A percentile compares a stretch with the other conserved stretches of the same genome.
Evolutionary conservation across 2,888 invertebrate genomes (phyloP).

Genomic region (Theristus sp.): DNA sequence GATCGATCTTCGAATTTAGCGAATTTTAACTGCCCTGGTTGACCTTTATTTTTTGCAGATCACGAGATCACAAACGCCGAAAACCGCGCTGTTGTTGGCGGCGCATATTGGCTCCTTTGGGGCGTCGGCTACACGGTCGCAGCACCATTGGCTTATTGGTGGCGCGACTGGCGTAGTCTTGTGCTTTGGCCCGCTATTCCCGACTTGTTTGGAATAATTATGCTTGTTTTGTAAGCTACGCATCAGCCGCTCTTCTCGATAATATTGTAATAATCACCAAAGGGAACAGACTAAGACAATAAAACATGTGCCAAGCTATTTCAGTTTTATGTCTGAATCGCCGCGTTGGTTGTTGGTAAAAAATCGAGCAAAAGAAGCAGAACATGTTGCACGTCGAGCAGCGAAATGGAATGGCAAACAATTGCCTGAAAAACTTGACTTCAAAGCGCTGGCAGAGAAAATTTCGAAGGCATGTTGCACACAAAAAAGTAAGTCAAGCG

Average conservation of each 20-base stretch:
- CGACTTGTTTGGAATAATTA: too few relatives aligned
- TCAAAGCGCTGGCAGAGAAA: neutral
- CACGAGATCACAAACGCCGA: neutral
- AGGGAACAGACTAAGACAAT: too few relatives aligned
- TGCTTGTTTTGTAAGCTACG: too few relatives aligned
- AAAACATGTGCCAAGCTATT: too few relatives aligned
- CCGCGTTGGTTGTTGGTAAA: neutral
- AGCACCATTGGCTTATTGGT: neutral
- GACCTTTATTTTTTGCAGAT: neutral
- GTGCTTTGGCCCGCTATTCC: neutral
- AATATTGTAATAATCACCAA: too few relatives aligned
- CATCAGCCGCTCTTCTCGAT: too few relatives aligned
- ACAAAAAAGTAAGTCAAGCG: neutral
- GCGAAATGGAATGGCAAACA: neutral
- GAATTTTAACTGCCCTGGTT: too few relatives aligned
- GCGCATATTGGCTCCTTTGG: neutral
- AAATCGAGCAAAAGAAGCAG: neutral
- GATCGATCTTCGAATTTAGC: too few relatives aligned
- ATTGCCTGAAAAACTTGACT: neutral
- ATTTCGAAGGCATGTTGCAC: neutral
- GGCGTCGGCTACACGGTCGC: neutral
- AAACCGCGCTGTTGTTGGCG: neutral
- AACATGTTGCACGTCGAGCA: neutral
- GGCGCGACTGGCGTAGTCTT: neutral
- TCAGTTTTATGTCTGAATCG: neutral